Evolutionary conservation across 2,888 invertebrate species (phyloP).

Genomic region (Allacma fusca): DNA sequence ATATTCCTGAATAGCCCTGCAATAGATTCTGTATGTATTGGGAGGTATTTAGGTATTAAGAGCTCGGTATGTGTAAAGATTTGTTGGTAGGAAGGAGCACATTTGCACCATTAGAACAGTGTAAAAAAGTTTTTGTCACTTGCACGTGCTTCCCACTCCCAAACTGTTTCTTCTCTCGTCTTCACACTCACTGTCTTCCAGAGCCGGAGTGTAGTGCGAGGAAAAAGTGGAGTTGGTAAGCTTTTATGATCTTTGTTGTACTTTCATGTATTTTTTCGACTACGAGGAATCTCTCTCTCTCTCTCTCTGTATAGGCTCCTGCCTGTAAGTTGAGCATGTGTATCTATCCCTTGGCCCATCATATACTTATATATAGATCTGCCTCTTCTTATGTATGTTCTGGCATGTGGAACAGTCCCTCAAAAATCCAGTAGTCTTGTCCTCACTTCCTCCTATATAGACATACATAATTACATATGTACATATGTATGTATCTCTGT

Average conservation of each 20-base stretch:
- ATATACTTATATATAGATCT: too few relatives aligned
- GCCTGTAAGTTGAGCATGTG: too few relatives aligned
- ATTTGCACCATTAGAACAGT: conserved; percentile 19
- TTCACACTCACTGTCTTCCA: conserved; percentile 26
- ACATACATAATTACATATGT: too few relatives aligned
- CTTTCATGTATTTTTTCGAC: conserved; percentile 27
- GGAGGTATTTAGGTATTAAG: conserved; percentile 2
- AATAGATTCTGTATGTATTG: conserved; percentile 2
- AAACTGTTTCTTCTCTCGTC: conserved; percentile 39
- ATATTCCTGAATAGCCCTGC: background rate
- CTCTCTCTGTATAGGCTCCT: background rate
- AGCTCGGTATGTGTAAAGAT: conserved; percentile 12
- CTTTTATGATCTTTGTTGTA: conserved; percentile 37
- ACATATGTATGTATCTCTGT: too few relatives aligned
- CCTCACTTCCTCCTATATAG: too few relatives aligned
- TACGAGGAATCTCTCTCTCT: too few relatives aligned
- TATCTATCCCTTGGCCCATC: too few relatives aligned
- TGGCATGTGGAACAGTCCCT: too few relatives aligned
- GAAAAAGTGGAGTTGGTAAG: conserved; percentile 24
- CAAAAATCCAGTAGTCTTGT: too few relatives aligned
- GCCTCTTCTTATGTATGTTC: too few relatives aligned
- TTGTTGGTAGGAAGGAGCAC: conserved; percentile 18
- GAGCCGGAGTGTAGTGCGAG: background rate
- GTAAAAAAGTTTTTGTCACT: conserved; percentile 41
- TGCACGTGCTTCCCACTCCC: conserved; percentile 42